Evolutionary conservation across 2,888 invertebrate genomes (phyloP), one percentile per base, ranked within the genome.

Genomic region (Epicampocera succincta): DNA sequence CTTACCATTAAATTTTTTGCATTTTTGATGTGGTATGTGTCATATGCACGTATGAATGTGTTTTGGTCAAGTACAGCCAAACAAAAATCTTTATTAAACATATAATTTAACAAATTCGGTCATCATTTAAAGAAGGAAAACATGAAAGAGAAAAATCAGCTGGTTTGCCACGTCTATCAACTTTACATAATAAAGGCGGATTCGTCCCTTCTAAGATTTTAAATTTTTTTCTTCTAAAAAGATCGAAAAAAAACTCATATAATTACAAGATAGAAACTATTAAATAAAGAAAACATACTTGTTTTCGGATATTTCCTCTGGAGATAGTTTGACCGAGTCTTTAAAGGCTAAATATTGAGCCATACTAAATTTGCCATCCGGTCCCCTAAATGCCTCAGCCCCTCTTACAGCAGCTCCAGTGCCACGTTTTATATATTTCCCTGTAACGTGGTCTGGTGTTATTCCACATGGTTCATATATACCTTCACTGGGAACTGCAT

Each of bases 131-230:
- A 61, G 52, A 76, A 9, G 9, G 33, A 15, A n/a, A 8, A 40
- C 42, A 75, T n/a, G 54, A 25, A 25, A 48, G 11, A 50, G 52
- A 65, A 2, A 83, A 81, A 80, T 85, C 83, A 13, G 12, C 17
- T 8, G 85, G 83, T n/a, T 85, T 87, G 25, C 86, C 85, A 19
- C 84, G 85, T 1, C 86, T 85, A 21, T 87, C 84, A 9, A 87
- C 72, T 60, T 46, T 79, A 8, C 86, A 85, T 1, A 89, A 54
- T 4, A 85, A 76, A 0, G 87, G 88, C 0, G 83, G 65, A 3
- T 83, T 80, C 9, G 84, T 71, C 17, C 86, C 77, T n/a, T 54
- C 68, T 4, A 87, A 77, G n/a, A 74, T 61, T 21, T 74, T 68
- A 25, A 75, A 66, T 33, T 72, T 68, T 25, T 78, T 74, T 40